Evolutionary conservation across 1,140 invertebrate genomes (phyloP).

Genomic region (Paraescarpia echinospica): DNA sequence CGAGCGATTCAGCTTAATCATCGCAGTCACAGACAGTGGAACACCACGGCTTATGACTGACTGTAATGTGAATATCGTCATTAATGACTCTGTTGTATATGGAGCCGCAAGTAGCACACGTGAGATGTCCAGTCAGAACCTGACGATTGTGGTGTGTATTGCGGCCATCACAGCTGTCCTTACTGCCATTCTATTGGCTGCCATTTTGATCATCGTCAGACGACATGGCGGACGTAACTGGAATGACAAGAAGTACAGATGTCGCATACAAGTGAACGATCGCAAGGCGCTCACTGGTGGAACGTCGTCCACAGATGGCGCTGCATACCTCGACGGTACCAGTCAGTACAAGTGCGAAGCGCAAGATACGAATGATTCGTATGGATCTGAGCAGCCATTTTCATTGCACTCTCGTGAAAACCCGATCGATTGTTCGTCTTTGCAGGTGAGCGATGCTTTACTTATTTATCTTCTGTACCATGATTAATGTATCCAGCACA

Average conservation of each 20-base stretch:
- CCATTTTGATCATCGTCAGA: neutral
- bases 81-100: neutral
- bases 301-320: neutral
- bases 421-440: neutral
- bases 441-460: neutral
- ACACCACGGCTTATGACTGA: neutral
- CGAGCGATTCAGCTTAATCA: neutral
- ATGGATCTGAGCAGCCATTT: neutral
- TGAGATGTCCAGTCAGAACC: neutral
- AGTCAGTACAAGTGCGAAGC: neutral
- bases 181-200: neutral
- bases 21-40: neutral
- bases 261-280: neutral
- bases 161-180: neutral
- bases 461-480: too few species aligned
- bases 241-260: neutral
- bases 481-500: too few species aligned
- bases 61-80: neutral
- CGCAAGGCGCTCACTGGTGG: neutral
- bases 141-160: neutral
- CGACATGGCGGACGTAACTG: neutral
- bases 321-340: neutral
- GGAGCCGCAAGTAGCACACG: neutral
- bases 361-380: neutral
- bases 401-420: neutral